These are phyloP conservation scores for Baronia brevicornis DNA, from an alignment of 2,888 invertebrate genomes.

Conservation along the genomic window DNA sequence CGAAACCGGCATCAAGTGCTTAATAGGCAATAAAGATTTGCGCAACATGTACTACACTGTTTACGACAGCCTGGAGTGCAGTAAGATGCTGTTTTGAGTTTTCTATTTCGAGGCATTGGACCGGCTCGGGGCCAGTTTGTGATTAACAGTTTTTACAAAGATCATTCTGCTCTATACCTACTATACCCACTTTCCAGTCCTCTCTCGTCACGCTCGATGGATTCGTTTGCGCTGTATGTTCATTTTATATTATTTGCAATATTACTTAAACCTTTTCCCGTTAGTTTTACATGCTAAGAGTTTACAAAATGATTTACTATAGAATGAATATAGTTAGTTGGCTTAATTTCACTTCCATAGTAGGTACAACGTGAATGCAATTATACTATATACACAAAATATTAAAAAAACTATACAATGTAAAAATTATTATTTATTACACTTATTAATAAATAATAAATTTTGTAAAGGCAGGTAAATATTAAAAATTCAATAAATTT, in stretches of 20 bases:
- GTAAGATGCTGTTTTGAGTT: slow-evolving; percentile 37
- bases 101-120: slow-evolving; percentile 55
- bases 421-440: too few species aligned
- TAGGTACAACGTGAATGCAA: too few species aligned
- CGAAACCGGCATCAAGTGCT: slow-evolving; percentile 28
- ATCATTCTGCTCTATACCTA: slow-evolving; percentile 28
- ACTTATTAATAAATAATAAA: too few species aligned
- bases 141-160: slow-evolving; percentile 56
- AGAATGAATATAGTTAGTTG: too few species aligned
- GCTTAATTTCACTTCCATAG: too few species aligned
- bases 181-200: slow-evolving; percentile 33
- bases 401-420: too few species aligned
- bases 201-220: slow-evolving; percentile 36
- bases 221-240: slow-evolving; percentile 24
- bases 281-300: too few species aligned
- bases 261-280: too few species aligned
- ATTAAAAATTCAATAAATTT: too few species aligned
- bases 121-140: slow-evolving; percentile 37
- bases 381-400: too few species aligned
- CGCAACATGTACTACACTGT: slow-evolving; percentile 33
- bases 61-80: slow-evolving; percentile 46
- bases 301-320: too few species aligned
- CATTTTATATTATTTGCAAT: slow-evolving; percentile 24
- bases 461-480: too few species aligned
- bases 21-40: slow-evolving; percentile 50